phyloP scores from a whole-genome alignment of 2,888 invertebrate genomes.

The Lasioglossum villosulum region DNA sequence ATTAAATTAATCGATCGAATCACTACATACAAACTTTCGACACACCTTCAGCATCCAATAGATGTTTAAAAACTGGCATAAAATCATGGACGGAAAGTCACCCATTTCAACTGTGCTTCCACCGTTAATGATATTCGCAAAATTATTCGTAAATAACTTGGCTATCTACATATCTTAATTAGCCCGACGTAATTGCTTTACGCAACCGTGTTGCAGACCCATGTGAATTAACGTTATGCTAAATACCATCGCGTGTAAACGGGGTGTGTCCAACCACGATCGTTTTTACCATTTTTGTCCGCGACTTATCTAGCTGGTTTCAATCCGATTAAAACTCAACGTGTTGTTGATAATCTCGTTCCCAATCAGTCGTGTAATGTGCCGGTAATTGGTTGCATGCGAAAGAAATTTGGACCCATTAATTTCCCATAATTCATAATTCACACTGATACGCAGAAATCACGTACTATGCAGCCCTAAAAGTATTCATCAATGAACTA shows the following conservation, averaged over 20 bases:
- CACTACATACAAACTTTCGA: background rate
- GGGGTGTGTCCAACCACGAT: constrained; percentile 14
- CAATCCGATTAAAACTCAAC: background rate
- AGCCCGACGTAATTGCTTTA: constrained; percentile 51
- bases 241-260: constrained; percentile 36
- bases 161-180: constrained; percentile 58
- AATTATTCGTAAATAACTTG: constrained; percentile 52
- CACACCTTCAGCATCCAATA: background rate
- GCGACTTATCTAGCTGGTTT: constrained; percentile 19
- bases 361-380: background rate
- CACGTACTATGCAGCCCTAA: too few species aligned
- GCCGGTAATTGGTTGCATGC: background rate
- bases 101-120: background rate
- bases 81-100: constrained; percentile 14
- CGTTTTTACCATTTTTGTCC: constrained; percentile 36
- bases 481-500: background rate
- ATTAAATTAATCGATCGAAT: background rate
- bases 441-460: background rate
- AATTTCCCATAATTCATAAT: background rate
- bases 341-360: constrained; percentile 23
- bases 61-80: background rate
- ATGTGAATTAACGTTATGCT: constrained; percentile 49
- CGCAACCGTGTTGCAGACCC: constrained; percentile 36
- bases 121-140: constrained; percentile 48
- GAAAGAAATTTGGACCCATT: background rate